Evolutionary conservation across 2,888 invertebrate species (phyloP).

Genomic region (Deilephila elpenor): DNA sequence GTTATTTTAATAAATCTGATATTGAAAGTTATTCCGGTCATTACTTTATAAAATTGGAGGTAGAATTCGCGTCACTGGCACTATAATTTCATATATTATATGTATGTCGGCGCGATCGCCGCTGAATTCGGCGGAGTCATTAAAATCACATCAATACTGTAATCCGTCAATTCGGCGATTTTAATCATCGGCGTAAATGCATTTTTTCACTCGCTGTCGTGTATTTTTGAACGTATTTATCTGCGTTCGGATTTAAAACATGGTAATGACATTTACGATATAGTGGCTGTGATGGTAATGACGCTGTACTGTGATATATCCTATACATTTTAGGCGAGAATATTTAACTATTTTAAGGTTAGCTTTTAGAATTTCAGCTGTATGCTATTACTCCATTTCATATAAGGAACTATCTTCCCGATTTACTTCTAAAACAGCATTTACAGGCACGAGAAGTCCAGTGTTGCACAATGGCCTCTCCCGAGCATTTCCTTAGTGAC

Average conservation of each 20-base stretch:
- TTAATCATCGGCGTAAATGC: conserved; percentile 22
- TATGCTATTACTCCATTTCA: too few species aligned
- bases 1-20: neutral
- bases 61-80: neutral
- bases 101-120: neutral
- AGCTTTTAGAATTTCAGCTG: too few species aligned
- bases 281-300: neutral
- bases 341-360: too few species aligned
- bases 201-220: neutral
- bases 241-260: neutral
- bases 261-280: neutral
- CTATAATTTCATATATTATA: neutral
- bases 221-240: conserved; percentile 10
- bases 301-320: too few species aligned
- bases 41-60: conserved; percentile 1
- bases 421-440: too few species aligned
- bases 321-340: too few species aligned
- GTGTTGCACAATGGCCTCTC: too few species aligned
- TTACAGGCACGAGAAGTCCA: too few species aligned
- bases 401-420: too few species aligned
- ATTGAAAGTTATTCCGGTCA: neutral
- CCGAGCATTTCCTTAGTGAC: too few species aligned
- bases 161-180: conserved; percentile 19
- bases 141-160: conserved; percentile 22
- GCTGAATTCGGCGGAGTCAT: conserved; percentile 5